A percentile compares a stretch with the other conserved stretches of the same genome.
phyloP scores from a whole-genome alignment of 2,797 vertebrate genomes.

The Denticeps clupeoides region DNA sequence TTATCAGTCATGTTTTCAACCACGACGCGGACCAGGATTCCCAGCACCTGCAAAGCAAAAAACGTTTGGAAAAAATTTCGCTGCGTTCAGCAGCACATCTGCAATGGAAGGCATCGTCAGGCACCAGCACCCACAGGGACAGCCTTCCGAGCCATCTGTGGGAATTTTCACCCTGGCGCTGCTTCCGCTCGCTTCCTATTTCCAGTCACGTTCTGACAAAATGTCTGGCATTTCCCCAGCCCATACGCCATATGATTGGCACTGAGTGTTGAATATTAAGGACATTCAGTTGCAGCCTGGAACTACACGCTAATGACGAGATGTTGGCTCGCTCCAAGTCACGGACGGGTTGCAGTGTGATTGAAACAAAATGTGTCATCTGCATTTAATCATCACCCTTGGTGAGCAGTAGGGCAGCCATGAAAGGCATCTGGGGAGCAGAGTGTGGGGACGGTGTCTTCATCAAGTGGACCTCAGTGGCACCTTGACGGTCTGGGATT shows the following conservation, averaged over 20 bases:
- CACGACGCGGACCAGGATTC: slow-evolving; percentile 74
- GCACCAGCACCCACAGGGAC: too few species aligned
- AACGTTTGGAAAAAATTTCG: rapidly evolving
- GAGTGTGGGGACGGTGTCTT: too few species aligned
- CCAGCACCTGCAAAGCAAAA: slow-evolving; percentile 65
- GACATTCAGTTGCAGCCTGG: not conserved
- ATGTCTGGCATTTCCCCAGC: not conserved
- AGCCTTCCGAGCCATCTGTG: slow-evolving; percentile 5
- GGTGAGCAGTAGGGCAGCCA: too few species aligned
- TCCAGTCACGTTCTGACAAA: not conserved
- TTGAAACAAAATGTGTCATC: too few species aligned
- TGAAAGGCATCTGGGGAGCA: too few species aligned
- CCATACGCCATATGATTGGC: not conserved
- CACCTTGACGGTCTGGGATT: too few species aligned
- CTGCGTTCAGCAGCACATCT: too few species aligned
- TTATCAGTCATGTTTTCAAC: slow-evolving; percentile 61
- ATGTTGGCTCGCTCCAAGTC: not conserved
- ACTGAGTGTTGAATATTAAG: not conserved
- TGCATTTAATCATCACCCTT: too few species aligned
- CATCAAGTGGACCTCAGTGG: too few species aligned
- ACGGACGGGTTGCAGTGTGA: too few species aligned
- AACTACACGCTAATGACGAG: not conserved
- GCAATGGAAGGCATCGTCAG: too few species aligned
- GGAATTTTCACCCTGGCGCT: slow-evolving; percentile 4
- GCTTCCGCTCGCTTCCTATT: slow-evolving; percentile 4